phyloP scores from a whole-genome alignment of 35 echinoderm and acorn worm genomes.

The Patiria miniata region DNA sequence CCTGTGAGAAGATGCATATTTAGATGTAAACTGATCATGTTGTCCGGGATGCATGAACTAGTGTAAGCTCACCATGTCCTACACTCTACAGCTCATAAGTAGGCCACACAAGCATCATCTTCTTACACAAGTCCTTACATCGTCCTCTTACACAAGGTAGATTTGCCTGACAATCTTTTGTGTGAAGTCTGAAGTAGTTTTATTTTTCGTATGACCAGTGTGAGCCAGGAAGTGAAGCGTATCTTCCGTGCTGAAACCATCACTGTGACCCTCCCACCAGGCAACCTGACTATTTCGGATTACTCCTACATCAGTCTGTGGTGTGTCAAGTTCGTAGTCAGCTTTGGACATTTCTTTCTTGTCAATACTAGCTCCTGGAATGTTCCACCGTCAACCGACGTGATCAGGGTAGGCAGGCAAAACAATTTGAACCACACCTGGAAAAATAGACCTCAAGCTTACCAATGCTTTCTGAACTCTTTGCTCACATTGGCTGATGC shows the following conservation, averaged over 20 bases:
- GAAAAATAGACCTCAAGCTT: no score
- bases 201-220: not conserved
- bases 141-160: no score
- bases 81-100: no score
- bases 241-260: not conserved
- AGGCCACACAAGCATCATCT: no score
- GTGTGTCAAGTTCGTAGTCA: not conserved
- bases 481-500: no score
- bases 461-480: no score
- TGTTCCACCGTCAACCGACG: not conserved
- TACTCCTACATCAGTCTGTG: not conserved
- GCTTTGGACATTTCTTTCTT: not conserved
- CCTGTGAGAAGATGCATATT: no score
- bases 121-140: no score
- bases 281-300: not conserved
- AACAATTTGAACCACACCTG: slow-evolving; percentile 58
- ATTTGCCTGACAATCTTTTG: no score
- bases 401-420: not conserved
- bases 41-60: no score
- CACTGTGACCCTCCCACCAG: not conserved
- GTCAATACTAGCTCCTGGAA: not conserved
- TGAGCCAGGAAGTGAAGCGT: not conserved
- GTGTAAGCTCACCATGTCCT: no score
- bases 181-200: not conserved
- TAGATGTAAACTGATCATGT: no score